Conservation (phyloP, 2,797 vertebrate species). For the Xenopus petersii region DNA sequence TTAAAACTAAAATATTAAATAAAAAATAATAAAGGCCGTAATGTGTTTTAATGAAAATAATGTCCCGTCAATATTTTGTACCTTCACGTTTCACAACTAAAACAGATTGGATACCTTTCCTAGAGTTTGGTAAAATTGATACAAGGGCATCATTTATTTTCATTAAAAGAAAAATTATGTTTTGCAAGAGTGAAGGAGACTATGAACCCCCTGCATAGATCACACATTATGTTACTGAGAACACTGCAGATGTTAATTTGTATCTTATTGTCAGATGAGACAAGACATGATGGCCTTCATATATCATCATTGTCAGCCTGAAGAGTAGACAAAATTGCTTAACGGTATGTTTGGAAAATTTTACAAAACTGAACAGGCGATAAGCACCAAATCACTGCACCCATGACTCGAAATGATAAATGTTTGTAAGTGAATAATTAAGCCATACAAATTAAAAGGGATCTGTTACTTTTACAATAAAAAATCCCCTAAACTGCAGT, state of each 20-base stretch:
- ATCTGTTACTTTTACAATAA: no score
- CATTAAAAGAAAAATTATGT: slow-evolving; percentile 15
- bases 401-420: no score
- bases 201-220: slow-evolving; percentile 17
- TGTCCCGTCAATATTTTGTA: no score
- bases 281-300: slow-evolving; percentile 16
- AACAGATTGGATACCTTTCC: neutral
- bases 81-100: no score
- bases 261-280: slow-evolving; percentile 20
- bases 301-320: slow-evolving; percentile 17
- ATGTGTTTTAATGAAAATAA: no score
- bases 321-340: neutral
- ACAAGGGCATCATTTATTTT: slow-evolving; percentile 6
- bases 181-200: neutral
- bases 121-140: slow-evolving; percentile 5
- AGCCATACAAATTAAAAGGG: no score
- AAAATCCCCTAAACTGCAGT: no score
- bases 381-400: no score
- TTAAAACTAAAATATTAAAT: no score
- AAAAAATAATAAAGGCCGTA: no score
- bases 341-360: neutral
- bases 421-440: no score
- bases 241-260: slow-evolving; percentile 7
- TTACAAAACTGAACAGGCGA: no score
- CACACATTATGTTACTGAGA: slow-evolving; percentile 5